Conservation (phyloP, 2,113 vertebrate genomes). For the Pygoscelis antarcticus region DNA sequence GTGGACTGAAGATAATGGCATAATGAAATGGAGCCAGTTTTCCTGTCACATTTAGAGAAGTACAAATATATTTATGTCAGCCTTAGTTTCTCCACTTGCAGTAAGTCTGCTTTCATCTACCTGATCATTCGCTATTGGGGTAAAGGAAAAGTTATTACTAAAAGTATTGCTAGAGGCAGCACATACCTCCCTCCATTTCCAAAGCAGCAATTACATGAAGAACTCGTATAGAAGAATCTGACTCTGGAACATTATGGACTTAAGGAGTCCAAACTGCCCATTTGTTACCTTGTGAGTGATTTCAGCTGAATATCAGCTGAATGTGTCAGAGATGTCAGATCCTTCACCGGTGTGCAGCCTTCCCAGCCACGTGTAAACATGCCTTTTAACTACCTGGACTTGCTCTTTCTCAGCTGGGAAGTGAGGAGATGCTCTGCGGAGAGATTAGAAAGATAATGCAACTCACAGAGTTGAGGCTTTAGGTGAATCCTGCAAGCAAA, state of each 20-base stretch:
- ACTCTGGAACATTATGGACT: neutral
- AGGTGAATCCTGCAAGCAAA: neutral
- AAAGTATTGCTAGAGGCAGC: neutral
- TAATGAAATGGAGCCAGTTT: neutral
- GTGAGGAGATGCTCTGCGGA: neutral
- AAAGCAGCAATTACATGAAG: neutral
- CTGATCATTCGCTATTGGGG: neutral
- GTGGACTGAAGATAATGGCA: neutral
- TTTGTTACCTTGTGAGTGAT: neutral
- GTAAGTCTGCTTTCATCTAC: neutral
- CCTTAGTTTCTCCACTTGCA: neutral
- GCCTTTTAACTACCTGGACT: neutral
- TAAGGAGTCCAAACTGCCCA: neutral
- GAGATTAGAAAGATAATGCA: neutral
- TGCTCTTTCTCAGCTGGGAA: neutral
- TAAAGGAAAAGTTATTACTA: neutral
- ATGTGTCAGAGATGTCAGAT: neutral
- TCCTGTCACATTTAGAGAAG: neutral
- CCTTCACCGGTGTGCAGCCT: neutral
- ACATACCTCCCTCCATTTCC: neutral
- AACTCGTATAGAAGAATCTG: neutral
- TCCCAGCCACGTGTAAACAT: neutral
- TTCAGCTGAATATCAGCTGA: neutral
- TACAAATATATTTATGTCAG: neutral
- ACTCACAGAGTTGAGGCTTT: neutral